Conservation (phyloP, 1,140 invertebrate genomes). For the Amyelois transitella region DNA sequence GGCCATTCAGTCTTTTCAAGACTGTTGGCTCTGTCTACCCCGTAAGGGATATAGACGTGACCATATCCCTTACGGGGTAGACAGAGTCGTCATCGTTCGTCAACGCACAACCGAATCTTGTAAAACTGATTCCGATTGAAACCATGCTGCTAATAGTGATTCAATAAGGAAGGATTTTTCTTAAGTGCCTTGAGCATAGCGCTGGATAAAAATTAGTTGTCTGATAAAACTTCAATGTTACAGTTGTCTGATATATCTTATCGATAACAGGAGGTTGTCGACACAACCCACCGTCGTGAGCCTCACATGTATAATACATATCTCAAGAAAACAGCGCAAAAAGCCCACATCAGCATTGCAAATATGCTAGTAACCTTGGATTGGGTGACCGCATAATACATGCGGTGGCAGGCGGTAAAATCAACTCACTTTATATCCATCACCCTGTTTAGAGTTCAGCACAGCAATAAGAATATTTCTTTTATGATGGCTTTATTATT, state of each 20-base stretch:
- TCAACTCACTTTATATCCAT: constrained; percentile 5
- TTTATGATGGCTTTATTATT: too few relatives aligned
- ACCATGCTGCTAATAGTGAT: too few relatives aligned
- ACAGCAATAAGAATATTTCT: too few relatives aligned
- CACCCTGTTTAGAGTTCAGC: background rate
- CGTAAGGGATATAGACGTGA: too few relatives aligned
- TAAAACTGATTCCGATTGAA: too few relatives aligned
- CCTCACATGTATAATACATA: constrained; percentile 57
- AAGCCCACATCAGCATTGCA: constrained; percentile 53
- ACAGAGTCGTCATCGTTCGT: too few relatives aligned
- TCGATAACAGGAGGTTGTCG: constrained; percentile 42
- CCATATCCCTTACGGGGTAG: too few relatives aligned
- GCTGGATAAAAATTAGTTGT: background rate
- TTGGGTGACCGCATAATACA: constrained; percentile 40
- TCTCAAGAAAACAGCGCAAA: constrained; percentile 39
- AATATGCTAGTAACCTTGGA: constrained; percentile 61
- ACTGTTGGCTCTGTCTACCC: too few relatives aligned
- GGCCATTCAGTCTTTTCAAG: too few relatives aligned
- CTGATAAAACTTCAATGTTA: constrained; percentile 1
- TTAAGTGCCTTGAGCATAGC: too few relatives aligned
- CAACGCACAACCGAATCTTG: too few relatives aligned
- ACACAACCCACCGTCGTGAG: constrained; percentile 33
- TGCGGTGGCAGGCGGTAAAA: constrained; percentile 23
- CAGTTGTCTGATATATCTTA: constrained; percentile 1
- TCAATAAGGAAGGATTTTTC: too few relatives aligned